Percentiles rank a stretch among this genome's conserved stretches.
Evolutionary conservation across 2,888 invertebrate genomes (phyloP).

Genomic region (Lepidocyrtinus sp.): DNA sequence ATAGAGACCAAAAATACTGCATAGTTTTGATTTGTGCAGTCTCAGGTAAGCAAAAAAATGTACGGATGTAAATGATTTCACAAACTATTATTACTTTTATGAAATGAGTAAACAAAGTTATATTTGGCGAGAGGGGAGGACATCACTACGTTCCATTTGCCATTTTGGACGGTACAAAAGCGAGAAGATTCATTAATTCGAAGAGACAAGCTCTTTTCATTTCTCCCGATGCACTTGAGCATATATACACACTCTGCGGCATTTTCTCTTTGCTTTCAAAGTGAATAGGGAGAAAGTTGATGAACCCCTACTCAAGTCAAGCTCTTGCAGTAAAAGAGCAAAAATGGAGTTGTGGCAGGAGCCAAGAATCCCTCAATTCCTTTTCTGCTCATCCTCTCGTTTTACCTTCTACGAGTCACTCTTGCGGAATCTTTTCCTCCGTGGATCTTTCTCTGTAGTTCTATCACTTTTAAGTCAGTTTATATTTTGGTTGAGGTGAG

Average conservation of each 20-base stretch:
- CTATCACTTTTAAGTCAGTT: slow-evolving; percentile 27
- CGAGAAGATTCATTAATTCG: slow-evolving; percentile 31
- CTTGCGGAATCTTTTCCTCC: slow-evolving; percentile 8
- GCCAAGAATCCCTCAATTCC: not conserved
- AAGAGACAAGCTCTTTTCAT: slow-evolving; percentile 33
- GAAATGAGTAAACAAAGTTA: slow-evolving; percentile 12
- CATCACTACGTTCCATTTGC: no score
- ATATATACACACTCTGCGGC: slow-evolving; percentile 22
- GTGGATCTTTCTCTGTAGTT: not conserved
- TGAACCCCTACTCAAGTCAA: not conserved
- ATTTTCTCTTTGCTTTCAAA: slow-evolving; percentile 12
- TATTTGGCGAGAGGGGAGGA: not conserved
- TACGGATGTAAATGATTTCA: not conserved
- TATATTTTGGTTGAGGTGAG: slow-evolving; percentile 31
- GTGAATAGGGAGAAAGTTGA: not conserved
- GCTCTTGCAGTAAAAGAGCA: slow-evolving; percentile 6
- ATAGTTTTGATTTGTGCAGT: not conserved
- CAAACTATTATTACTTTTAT: not conserved
- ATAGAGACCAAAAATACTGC: not conserved
- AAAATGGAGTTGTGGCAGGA: not conserved
- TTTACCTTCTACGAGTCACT: slow-evolving; percentile 1
- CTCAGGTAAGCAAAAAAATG: not conserved
- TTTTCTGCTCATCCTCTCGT: not conserved
- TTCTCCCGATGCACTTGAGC: slow-evolving; percentile 11
- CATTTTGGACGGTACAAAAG: not conserved